Evolutionary conservation across 2,888 invertebrate genomes (phyloP), one percentile per base, ranked within the genome.

Genomic region (Sceliomorpha sp.): DNA sequence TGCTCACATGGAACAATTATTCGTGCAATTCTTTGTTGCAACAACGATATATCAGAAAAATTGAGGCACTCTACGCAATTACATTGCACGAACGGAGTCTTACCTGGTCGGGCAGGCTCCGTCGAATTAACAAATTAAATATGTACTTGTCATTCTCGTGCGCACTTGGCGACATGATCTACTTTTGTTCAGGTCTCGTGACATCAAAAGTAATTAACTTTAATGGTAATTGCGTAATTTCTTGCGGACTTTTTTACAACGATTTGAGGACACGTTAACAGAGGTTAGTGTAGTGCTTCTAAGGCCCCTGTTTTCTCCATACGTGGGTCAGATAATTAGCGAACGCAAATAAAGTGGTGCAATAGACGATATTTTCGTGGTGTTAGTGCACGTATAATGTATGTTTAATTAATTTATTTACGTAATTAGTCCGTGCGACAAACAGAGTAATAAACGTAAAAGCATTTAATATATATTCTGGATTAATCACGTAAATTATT

Each of bases 111-210:
- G n/a, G 26, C 5, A n/a, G 10, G 20, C 12, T 20, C 12, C 20
- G 32, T 45, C 20, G 32, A 47, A 47, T 47, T 32, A 47, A 47
- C 32, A 47, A 47, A 47, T 47, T 47, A 34, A 47, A 32, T 24
- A 32, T 47, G 20, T 32, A 47, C 32, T 31, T 17, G 29, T 44
- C 31, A 44, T 44, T 44, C 32, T 10, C 17, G 15, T 31, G 44
- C 10, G 7, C 17, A 13, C 29, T 31, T 10, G 8, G 29, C 14
- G 31, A 1, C 31, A 44, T 29, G 31, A 9, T 44, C 31, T 31
- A 9, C 15, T 9, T 14, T 14, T n/a, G 26, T 10, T 10, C 44
- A 44, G 29, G 29, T 29, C 15, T 29, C 15, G 14, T 15, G 29
- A 14, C 44, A 12, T 44, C 29, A 29, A 29, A 27, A 29, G 29